A percentile compares a stretch with the other conserved stretches of the same genome.
Evolutionary conservation across 2,113 vertebrate genomes (phyloP).

Genomic region (Calidris pygmaea): DNA sequence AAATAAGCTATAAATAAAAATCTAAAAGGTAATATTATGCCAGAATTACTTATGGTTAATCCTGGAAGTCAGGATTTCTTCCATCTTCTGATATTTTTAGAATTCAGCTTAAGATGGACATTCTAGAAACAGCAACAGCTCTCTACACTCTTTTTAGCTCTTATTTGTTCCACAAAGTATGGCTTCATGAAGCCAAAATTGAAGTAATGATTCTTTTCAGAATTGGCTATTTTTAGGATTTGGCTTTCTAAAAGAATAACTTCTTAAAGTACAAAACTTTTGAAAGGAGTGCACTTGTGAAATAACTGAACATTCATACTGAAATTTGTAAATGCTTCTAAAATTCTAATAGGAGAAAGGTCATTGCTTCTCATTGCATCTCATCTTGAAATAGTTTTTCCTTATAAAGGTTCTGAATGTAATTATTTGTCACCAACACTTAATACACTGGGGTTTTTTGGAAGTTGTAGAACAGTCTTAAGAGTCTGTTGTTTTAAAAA

Average conservation of each 20-base stretch:
- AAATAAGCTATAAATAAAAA: neutral
- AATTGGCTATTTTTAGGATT: neutral
- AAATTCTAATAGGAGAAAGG: neutral
- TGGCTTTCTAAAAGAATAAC: neutral
- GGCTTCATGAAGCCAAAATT: neutral
- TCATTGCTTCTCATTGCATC: neutral
- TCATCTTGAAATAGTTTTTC: neutral
- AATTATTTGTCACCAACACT: neutral
- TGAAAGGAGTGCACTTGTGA: neutral
- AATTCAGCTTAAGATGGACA: neutral
- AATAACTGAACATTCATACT: neutral
- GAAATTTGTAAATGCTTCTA: neutral
- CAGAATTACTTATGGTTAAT: neutral
- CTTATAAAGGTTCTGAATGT: neutral
- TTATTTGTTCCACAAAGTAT: neutral
- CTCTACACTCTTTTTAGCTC: neutral
- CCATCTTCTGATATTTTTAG: neutral
- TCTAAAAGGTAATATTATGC: neutral
- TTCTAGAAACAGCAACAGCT: neutral
- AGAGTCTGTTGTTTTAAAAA: neutral
- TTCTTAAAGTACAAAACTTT: neutral
- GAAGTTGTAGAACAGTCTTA: neutral
- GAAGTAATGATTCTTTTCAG: neutral
- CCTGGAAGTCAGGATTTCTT: neutral
- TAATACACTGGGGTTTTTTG: neutral